These are phyloP conservation scores for Styela clava DNA, from an alignment of 23 tunicate species.

Conservation along the genomic window DNA sequence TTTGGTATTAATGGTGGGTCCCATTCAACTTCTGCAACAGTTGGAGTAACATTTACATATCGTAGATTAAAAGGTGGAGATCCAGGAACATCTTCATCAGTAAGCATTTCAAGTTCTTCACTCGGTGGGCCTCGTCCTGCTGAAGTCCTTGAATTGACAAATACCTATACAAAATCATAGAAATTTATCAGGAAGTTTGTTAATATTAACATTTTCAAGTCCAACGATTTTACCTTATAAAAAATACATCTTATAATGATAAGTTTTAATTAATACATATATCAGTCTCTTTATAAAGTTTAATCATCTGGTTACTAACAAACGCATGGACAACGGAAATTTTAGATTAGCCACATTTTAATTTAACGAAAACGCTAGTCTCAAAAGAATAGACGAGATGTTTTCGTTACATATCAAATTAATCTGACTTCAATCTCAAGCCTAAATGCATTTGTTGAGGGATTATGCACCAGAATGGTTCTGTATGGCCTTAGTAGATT, in stretches of 20 bases:
- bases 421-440: no score
- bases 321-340: no score
- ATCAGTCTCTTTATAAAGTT: no score
- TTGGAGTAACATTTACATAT: constrained; percentile 41
- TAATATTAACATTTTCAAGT: background rate
- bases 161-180: constrained; percentile 23
- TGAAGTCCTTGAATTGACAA: constrained; percentile 35
- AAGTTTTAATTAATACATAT: background rate
- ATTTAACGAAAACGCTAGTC: no score
- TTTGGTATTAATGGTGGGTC: constrained; percentile 40
- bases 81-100: constrained; percentile 65
- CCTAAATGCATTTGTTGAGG: no score
- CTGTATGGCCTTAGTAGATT: no score
- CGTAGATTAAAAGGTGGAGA: constrained; percentile 32
- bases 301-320: no score
- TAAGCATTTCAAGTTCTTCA: constrained; percentile 15
- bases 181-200: background rate
- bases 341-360: no score
- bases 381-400: no score
- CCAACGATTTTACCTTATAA: background rate
- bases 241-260: background rate
- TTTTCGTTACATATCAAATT: no score
- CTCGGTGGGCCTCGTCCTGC: constrained; percentile 54
- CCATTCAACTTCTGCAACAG: constrained; percentile 37
- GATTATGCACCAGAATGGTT: no score